phyloP scores from a whole-genome alignment of 2,797 vertebrate species.

The Spinus olivaceus region DNA sequence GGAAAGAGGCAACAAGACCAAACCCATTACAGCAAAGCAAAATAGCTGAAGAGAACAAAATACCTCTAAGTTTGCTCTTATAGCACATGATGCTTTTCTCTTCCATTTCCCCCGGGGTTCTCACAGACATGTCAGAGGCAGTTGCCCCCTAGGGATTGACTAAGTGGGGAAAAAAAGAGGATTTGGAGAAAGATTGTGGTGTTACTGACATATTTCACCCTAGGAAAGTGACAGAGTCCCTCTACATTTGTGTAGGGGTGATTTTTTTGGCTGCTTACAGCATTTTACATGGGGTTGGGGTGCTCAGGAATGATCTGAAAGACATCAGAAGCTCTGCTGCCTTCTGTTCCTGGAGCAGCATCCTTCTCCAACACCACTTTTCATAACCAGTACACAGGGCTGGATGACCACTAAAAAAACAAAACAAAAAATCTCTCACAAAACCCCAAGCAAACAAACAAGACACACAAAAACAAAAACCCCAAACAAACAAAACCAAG shows the following conservation, averaged over 20 bases:
- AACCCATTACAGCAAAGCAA: neutral
- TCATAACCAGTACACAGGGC: neutral
- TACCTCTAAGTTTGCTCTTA: neutral
- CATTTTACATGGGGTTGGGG: neutral
- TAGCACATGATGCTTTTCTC: neutral
- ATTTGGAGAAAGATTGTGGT: fast-evolving
- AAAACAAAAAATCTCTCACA: neutral
- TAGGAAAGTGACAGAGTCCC: neutral
- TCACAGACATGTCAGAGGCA: neutral
- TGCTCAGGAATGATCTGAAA: neutral
- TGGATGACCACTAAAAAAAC: neutral
- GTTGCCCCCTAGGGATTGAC: neutral
- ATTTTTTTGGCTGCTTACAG: neutral
- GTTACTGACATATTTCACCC: neutral
- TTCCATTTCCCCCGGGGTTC: neutral
- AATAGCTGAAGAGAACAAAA: neutral
- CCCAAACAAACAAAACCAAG: neutral
- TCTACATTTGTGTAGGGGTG: neutral
- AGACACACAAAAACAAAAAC: neutral
- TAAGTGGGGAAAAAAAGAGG: neutral
- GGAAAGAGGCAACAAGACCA: neutral
- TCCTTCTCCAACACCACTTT: neutral
- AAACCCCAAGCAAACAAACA: neutral
- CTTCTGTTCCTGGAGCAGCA: neutral
- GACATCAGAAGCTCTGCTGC: neutral